These are phyloP conservation scores for Danio choprae DNA, from an alignment of 2,797 vertebrate genomes.

Conservation along the genomic window DNA sequence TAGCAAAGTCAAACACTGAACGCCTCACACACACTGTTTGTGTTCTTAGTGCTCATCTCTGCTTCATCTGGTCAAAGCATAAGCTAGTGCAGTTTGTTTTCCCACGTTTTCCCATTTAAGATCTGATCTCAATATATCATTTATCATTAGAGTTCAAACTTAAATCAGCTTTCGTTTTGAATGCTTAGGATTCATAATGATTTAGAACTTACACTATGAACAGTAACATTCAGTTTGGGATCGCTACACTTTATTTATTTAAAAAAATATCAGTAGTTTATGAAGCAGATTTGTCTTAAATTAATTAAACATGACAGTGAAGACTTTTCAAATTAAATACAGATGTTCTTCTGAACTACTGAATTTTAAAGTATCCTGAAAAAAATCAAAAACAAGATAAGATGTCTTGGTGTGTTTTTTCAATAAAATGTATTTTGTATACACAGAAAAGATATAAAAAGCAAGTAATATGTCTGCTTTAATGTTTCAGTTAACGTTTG, in stretches of 20 bases:
- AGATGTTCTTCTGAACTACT: too few species aligned
- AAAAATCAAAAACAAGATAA: neutral
- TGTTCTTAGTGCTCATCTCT: conserved; percentile 34
- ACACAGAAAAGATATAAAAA: too few species aligned
- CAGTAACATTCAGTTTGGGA: neutral
- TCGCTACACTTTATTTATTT: neutral
- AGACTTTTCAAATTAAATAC: neutral
- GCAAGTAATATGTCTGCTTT: too few species aligned
- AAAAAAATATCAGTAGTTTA: neutral
- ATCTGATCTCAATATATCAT: conserved; percentile 14
- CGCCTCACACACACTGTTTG: conserved; percentile 50
- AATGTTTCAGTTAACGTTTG: too few species aligned
- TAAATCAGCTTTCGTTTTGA: conserved; percentile 2
- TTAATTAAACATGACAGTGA: neutral
- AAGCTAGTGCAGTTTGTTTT: conserved; percentile 24
- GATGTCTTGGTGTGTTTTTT: too few species aligned
- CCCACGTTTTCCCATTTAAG: neutral
- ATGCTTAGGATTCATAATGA: neutral
- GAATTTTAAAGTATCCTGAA: neutral
- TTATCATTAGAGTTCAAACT: conserved; percentile 12
- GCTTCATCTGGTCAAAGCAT: conserved; percentile 16
- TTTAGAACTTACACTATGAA: neutral
- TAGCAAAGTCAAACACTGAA: conserved; percentile 70
- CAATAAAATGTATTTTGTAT: too few species aligned
- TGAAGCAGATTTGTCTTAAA: neutral